Percentiles rank a stretch among this genome's conserved stretches.
Evolutionary conservation across 2,888 invertebrate species (phyloP).

Genomic region (Amorpha juglandis): DNA sequence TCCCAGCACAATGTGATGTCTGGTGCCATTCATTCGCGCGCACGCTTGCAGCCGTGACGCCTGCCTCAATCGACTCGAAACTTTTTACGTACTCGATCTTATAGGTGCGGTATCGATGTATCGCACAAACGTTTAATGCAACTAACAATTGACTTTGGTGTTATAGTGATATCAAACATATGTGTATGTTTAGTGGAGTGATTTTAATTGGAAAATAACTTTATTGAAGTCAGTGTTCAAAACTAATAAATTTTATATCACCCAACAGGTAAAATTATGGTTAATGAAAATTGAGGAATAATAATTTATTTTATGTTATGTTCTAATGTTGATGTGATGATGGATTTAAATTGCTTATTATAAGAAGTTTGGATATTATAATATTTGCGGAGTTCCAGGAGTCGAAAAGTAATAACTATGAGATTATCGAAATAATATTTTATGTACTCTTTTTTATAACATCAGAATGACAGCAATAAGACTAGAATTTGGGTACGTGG

Average conservation of each 20-base stretch:
- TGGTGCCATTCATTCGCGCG: constrained; percentile 70
- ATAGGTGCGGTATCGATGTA: constrained; percentile 54
- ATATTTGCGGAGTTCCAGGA: too few relatives aligned
- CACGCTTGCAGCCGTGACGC: constrained; percentile 66
- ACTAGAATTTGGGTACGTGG: not conserved
- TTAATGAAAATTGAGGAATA: not conserved
- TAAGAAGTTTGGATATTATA: too few relatives aligned
- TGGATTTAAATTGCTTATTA: too few relatives aligned
- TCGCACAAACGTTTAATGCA: constrained; percentile 43
- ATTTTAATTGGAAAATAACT: not conserved
- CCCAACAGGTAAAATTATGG: not conserved
- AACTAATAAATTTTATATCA: not conserved
- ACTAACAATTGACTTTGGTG: constrained; percentile 34
- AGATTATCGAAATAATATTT: too few relatives aligned
- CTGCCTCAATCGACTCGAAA: constrained; percentile 55
- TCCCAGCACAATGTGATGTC: constrained; percentile 19
- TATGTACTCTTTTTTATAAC: too few relatives aligned
- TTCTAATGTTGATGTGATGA: too few relatives aligned
- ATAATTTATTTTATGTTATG: not conserved
- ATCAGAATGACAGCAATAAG: not conserved
- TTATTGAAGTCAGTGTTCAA: constrained; percentile 31
- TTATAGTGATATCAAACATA: constrained; percentile 34
- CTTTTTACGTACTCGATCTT: constrained; percentile 44
- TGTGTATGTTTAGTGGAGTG: constrained; percentile 20
- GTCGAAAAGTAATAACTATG: too few relatives aligned